Evolutionary conservation across 2,797 vertebrate genomes (phyloP).

Genomic region (Gallinago solitaria): DNA sequence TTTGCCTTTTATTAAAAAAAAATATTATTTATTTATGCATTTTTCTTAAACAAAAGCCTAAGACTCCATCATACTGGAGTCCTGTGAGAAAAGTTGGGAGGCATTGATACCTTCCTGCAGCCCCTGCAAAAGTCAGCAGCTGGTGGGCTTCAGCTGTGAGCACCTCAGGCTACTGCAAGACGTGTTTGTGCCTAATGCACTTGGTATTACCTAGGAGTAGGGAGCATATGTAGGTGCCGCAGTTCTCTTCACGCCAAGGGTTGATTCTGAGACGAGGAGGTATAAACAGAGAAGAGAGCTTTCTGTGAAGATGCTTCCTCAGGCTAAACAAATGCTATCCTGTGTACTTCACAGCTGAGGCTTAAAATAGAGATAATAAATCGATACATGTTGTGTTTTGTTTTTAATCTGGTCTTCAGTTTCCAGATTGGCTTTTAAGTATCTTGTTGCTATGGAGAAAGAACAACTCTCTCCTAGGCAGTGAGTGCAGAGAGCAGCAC

Average conservation of each 20-base stretch:
- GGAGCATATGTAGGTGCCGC: neutral
- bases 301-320: conserved; percentile 1
- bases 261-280: neutral
- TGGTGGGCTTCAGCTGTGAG: neutral
- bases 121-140: neutral
- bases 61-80: neutral
- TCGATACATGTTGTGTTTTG: conserved; percentile 40
- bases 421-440: conserved; percentile 60
- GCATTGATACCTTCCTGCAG: neutral
- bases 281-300: neutral
- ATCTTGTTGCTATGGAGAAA: conserved; percentile 75
- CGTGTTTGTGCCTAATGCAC: neutral
- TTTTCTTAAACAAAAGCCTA: neutral
- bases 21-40: neutral
- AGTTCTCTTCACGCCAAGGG: neutral
- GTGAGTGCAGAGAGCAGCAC: conserved; percentile 54
- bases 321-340: conserved; percentile 18
- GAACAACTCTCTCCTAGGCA: conserved; percentile 45
- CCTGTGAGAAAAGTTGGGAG: neutral
- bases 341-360: conserved; percentile 23
- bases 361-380: conserved; percentile 62
- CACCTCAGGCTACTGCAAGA: neutral
- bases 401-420: conserved; percentile 51
- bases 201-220: neutral
- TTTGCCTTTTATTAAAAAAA: neutral